Base-by-base conservation (phyloP, 2,113 vertebrate species). In the Varanus salvator region DNA sequence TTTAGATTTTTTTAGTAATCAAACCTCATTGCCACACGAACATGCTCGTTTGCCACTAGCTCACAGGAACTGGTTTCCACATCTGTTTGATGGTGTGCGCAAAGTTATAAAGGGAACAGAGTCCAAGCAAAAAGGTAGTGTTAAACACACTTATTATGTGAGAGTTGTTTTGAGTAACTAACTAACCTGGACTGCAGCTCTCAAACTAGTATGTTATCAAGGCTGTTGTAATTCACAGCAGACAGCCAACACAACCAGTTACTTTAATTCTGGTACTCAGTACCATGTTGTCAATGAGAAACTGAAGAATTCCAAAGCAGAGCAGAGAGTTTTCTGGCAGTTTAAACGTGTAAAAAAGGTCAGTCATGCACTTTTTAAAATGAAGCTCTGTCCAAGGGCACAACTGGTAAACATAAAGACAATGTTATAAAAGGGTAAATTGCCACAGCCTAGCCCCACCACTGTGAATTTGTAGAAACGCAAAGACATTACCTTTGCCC, bases 311-410 rank as follows among this genome's bases (percentile, higher is more conserved):
- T 93, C 71, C 19, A 34, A 95, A 96, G 95, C 96, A 96, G 95
- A 96, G 95, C 96, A 95, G 92, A 96, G 87, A 74, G 83, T 84
- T 89, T 95, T 94, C 96, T 95, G 96, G 96, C 96, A 96, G 95
- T 96, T 96, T 93, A 95, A 93, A 94, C 95, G 95, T 85, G 91
- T 94, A 92, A 94, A 95, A 93, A 90, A 54, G 17, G 92, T 93
- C 92, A 96, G 87, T 90, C 90, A 8, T 95, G 95, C 95, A 95
- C 84, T 44, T 87, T 54, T 52, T 27, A 80, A 80, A 66, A 83
- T 86, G 66, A 48, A 52, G 31, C 57, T n/a, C 31, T 25, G 25
- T 64, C 31, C 27, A 64, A 93, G 44, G 5, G 0, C 60, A 90
- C 76, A 94, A 89, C 89, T 87, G 90, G 81, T 54, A 21, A 91